phyloP scores from a whole-genome alignment of 2,888 invertebrate genomes.

The Drosophila mettleri region DNA sequence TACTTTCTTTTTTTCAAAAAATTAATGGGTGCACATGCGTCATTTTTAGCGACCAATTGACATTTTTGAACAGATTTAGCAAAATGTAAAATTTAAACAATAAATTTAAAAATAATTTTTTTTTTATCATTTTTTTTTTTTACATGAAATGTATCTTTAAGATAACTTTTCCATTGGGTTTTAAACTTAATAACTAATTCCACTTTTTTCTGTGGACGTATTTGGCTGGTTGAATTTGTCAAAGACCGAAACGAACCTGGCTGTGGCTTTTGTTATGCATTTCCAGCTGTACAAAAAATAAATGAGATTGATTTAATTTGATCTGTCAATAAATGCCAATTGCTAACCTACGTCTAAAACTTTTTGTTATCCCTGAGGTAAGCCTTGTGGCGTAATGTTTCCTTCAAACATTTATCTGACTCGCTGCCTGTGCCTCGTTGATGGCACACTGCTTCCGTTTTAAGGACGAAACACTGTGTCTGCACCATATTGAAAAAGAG shows the following conservation, averaged over 20 bases:
- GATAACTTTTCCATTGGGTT: constrained; percentile 37
- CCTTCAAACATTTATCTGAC: constrained; percentile 87
- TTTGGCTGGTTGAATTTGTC: constrained; percentile 32
- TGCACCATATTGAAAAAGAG: constrained; percentile 98
- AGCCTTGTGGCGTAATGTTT: constrained; percentile 89
- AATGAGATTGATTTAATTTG: neutral
- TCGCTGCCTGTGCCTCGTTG: constrained; percentile 92
- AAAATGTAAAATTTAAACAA: too few relatives aligned
- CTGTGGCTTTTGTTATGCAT: constrained; percentile 1
- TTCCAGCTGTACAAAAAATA: neutral
- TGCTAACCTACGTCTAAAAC: constrained; percentile 72
- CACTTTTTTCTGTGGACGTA: constrained; percentile 8
- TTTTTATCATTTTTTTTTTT: too few relatives aligned
- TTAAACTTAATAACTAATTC: constrained; percentile 40
- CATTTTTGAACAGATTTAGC: too few relatives aligned
- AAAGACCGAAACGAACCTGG: constrained; percentile 7
- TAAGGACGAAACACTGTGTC: constrained; percentile 95
- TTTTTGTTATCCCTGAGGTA: constrained; percentile 89
- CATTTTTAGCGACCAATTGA: too few relatives aligned
- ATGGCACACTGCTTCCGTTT: constrained; percentile 91
- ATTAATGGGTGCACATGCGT: too few relatives aligned
- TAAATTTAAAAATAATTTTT: too few relatives aligned
- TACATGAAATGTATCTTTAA: too few relatives aligned
- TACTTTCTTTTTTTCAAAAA: too few relatives aligned
- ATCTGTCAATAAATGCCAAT: neutral